Conservation (phyloP, 2,888 invertebrate genomes). For the Microchrysa polita region DNA sequence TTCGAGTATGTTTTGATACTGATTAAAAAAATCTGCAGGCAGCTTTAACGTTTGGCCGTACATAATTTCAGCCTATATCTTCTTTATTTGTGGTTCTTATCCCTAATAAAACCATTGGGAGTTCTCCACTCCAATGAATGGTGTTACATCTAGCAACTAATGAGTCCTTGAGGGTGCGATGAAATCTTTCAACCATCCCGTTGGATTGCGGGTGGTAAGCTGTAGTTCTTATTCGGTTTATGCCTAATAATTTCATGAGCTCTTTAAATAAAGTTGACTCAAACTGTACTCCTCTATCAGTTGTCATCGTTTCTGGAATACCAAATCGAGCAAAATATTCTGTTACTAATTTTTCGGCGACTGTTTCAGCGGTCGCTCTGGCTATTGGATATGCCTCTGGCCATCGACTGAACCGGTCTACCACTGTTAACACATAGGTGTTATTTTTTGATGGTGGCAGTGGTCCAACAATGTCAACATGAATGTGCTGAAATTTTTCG, state of each 20-base stretch:
- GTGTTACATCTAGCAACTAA: too few species aligned
- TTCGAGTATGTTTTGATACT: too few species aligned
- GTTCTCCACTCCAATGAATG: too few species aligned
- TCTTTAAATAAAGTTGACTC: not conserved
- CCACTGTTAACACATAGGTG: too few species aligned
- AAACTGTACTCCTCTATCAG: not conserved
- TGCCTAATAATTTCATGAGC: not conserved
- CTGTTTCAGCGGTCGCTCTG: not conserved
- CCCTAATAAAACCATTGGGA: too few species aligned
- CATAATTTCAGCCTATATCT: too few species aligned
- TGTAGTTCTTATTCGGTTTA: not conserved
- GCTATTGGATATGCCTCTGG: not conserved
- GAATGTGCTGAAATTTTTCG: too few species aligned
- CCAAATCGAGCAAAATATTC: not conserved
- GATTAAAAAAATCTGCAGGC: too few species aligned
- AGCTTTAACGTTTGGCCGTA: too few species aligned
- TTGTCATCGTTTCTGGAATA: not conserved
- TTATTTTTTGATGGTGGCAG: too few species aligned
- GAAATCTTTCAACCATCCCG: not conserved
- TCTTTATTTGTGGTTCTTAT: too few species aligned
- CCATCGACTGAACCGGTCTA: not conserved
- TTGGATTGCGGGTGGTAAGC: not conserved
- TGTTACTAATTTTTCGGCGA: not conserved
- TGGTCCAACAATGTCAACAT: too few species aligned
- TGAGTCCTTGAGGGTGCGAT: not conserved